Percentiles rank a stretch among this genome's conserved stretches.
phyloP scores from a whole-genome alignment of 2,888 invertebrate genomes.

The Belgica antarctica region DNA sequence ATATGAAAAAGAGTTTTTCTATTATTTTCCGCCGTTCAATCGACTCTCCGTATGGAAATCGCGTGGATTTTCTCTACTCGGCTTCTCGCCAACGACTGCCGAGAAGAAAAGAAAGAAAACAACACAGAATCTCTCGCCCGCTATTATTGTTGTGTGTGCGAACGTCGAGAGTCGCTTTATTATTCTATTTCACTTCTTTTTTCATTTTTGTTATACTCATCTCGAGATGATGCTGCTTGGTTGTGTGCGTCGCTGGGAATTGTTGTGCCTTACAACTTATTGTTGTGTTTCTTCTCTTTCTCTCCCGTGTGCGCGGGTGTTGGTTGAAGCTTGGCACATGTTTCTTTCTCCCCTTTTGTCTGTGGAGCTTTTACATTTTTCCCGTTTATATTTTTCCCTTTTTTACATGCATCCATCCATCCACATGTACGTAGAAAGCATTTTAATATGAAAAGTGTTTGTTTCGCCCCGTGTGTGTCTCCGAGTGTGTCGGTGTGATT shows the following conservation, averaged over 20 bases:
- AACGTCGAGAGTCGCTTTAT: neutral
- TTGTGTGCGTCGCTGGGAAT: constrained; percentile 1
- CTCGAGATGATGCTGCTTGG: neutral
- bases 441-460: neutral
- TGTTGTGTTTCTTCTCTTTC: constrained; percentile 14
- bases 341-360: constrained; percentile 15
- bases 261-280: constrained; percentile 28
- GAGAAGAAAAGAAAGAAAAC: constrained; percentile 28
- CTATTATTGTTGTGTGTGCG: constrained; percentile 25
- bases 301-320: neutral
- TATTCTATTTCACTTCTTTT: neutral
- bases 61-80: constrained; percentile 28
- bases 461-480: neutral
- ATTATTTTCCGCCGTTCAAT: constrained; percentile 4
- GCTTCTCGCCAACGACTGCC: constrained; percentile 18
- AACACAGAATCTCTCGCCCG: constrained; percentile 23
- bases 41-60: constrained; percentile 3
- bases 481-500: neutral
- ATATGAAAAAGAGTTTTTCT: neutral
- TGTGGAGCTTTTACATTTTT: constrained; percentile 4
- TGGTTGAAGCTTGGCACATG: constrained; percentile 8
- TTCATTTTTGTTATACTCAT: constrained; percentile 27
- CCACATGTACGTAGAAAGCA: neutral
- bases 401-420: too few relatives aligned
- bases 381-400: neutral